Base-by-base conservation (phyloP, 2,888 invertebrate species). In the Rhingia rostrata region DNA sequence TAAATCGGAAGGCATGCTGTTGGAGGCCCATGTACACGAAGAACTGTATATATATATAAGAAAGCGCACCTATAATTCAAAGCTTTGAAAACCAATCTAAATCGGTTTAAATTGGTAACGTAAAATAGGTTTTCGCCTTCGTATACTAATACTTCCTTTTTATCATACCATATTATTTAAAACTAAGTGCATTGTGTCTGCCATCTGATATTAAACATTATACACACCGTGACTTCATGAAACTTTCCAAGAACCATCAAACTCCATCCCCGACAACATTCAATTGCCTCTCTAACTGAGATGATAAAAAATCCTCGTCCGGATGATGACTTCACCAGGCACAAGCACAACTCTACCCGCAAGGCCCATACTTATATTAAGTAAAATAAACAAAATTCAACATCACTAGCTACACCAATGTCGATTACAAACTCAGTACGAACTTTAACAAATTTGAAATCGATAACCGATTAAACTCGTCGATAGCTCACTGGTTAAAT, bases 381-480 rank as follows among this genome's bases (percentile, higher is more conserved):
- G 35, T 83, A 78, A 33, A 74, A 69, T 58, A 70, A 79, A 74
- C 74, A 79, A 74, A 49, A 75, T 80, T 74, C 69, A 79, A 84
- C 67, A 80, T 60, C 79, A 66, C 78, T 72, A 72, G 66, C 83
- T 79, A 83, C 69, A 84, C 80, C 84, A 80, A 74, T 70, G 74
- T 80, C 84, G 74, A 80, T 84, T 84, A 80, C 84, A 80, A 84
- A 84, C 75, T 84, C 80, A 74, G 80, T 80, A 80, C 70, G 69
- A 83, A 84, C 84, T 84, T 84, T 70, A 75, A 88, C 90, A 89
- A 89, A 89, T 90, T 89, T 88, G 89, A 89, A 89, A 89, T 89
- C 89, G 89, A 89, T 89, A 89, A 90, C 89, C 89, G 90, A 90
- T 89, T 89, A 89, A 90, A 89, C 88, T 89, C 89, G 89, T 88